Conservation (phyloP, 1,140 invertebrate species). For the Macrotrachela quadricornifera region DNA sequence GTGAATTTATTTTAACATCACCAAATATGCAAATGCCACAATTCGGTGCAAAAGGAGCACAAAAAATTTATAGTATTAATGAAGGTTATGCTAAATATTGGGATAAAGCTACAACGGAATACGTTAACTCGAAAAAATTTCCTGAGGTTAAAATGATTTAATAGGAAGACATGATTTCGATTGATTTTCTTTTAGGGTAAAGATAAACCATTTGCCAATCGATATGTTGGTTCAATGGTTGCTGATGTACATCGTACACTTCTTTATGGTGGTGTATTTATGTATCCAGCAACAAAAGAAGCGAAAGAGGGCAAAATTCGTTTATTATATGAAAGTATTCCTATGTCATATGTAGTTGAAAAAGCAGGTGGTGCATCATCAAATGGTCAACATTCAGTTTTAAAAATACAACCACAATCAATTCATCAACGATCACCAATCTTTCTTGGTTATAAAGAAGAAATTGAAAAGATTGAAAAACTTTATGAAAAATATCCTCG, state of each 20-base stretch:
- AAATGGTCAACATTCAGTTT: constrained; percentile 57
- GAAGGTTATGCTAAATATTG: constrained; percentile 58
- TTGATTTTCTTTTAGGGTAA: no score
- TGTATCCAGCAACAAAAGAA: constrained; percentile 78
- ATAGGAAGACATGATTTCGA: no score
- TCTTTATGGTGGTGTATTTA: constrained; percentile 92
- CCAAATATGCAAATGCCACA: constrained; percentile 57
- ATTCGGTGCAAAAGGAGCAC: constrained; percentile 57
- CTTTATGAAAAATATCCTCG: constrained; percentile 2
- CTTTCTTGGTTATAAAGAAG: constrained; percentile 73
- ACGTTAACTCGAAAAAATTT: constrained; percentile 73
- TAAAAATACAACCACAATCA: constrained; percentile 60
- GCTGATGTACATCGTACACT: constrained; percentile 90
- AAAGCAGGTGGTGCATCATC: constrained; percentile 60
- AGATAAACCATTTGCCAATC: constrained; percentile 72
- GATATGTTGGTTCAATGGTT: constrained; percentile 98
- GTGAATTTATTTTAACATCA: constrained; percentile 92
- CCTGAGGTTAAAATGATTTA: constrained; percentile 40
- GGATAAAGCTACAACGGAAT: constrained; percentile 57
- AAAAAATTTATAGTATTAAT: constrained; percentile 88
- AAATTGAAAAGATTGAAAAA: constrained; percentile 50
- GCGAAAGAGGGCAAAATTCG: constrained; percentile 85
- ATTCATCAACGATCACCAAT: constrained; percentile 80
- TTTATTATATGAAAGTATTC: constrained; percentile 87
- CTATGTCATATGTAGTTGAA: constrained; percentile 80